Base-by-base conservation (phyloP, 2,113 vertebrate genomes). In the Sinocyclocheilus rhinocerous region DNA sequence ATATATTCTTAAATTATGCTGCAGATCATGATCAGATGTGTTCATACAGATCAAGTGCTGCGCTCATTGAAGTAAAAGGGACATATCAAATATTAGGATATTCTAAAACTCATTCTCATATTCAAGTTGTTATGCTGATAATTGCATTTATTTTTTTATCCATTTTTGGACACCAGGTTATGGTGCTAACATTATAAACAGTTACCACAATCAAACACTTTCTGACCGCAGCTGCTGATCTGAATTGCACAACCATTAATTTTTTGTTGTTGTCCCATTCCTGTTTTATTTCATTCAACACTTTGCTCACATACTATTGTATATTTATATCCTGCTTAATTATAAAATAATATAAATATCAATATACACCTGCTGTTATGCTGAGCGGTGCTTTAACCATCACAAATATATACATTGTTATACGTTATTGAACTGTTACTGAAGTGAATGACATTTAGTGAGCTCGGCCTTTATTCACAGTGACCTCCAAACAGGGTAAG, bases 381-480 rank as follows among this genome's bases (percentile, higher is more conserved):
- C 5, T 72, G 9, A 42, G 67, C 7, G 36, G 20, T 72, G 69
- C 11, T 72, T 72, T 72, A 10, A 12, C 36, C 36, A 22, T n/a
- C 36, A 22, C 36, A 42, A 6, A 72, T 12, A 5, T 42, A 42
- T n/a, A 5, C 36, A 42, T 42, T 72, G 36, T 72, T 42, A 20
- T 72, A 72, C 1, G 11, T 2, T n/a, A 42, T 6, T 22, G 69
- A 39, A 48, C 4, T 48, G 70, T 39, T 11, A 73, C 33, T 42
- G 33, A 45, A 48, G 76, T 87, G 29, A 83, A 85, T 63, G 42
- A 42, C 36, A 20, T n/a, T 52, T 48, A 84, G 59, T 80, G 33
- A 45, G 50, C n/a, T 55, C 69, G 13, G n/a, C 20, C 88, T 75
- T 76, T 87, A 72, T 85, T 20, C 70, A 67, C 72, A 76, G 76